Evolutionary conservation across 2,113 vertebrate genomes (phyloP), one percentile per base, ranked within the genome.

Genomic region (Thamnaconus septentrionalis): DNA sequence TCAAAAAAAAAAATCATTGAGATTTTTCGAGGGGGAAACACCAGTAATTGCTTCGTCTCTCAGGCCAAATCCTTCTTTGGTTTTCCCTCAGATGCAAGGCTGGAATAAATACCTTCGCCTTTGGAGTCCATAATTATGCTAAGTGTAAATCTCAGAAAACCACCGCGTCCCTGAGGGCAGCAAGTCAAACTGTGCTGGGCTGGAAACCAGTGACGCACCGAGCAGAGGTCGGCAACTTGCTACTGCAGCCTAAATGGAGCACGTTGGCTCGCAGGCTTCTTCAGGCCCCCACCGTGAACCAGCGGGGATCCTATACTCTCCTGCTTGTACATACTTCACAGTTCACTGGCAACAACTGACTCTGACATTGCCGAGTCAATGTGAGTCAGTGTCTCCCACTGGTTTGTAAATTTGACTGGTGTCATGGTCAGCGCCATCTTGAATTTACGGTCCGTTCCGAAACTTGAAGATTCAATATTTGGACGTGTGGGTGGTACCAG

Each of bases 11-110:
- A 52, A 82, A 66, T 85, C 55, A 83, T 79, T 79, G 68, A 69
- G 81, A 77, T 85, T 84, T 84, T 86, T 89, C 77, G 76, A 75
- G 5, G 69, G 18, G 79, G 85, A 75, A 84, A 81, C 68, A 69
- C 18, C 80, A 78, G 76, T 81, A 86, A 83, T 75, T 85, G 76
- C 73, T 66, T 7, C 9, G 41, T 65, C 7, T 4, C 1, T 1
- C 11, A 41, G 79, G 79, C 83, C 84, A 87, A 80, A 82, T n/a
- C 4, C 0, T 61, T 79, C 85, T 31, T 31, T 60, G 42, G 41
- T 11, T 48, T 66, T 76, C 54, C 75, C 81, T 86, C 48, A 80
- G 78, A 85, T 80, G 69, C 75, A 75, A 76, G 59, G 56, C 66
- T 10, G 41, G 54, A 52, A 59, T 66, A 80, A 83, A 86, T 79